phyloP scores from a whole-genome alignment of 2,113 vertebrate species.

The Limnothrissa miodon region DNA sequence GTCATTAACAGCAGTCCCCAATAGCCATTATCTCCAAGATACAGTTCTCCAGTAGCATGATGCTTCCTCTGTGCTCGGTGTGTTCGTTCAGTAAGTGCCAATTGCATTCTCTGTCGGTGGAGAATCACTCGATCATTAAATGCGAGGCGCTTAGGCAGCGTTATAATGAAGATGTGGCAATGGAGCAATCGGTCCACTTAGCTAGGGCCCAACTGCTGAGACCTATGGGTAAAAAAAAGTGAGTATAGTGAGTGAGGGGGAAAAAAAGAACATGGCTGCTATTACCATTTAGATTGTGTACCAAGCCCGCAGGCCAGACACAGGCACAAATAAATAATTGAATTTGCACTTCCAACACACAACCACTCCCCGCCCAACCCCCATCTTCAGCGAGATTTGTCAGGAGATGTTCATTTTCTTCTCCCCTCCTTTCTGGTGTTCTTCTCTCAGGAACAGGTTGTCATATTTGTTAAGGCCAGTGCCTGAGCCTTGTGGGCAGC shows the following conservation, averaged over 20 bases:
- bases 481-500: conserved; percentile 37
- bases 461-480: conserved; percentile 43
- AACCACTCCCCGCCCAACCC: neutral
- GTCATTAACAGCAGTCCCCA: neutral
- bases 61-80: neutral
- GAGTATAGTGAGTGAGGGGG: no score
- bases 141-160: conserved; percentile 26
- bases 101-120: neutral
- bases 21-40: neutral
- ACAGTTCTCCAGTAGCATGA: neutral
- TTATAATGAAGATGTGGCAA: conserved; percentile 52
- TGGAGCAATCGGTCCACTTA: conserved; percentile 34
- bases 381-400: conserved; percentile 41
- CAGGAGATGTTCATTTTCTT: conserved; percentile 44
- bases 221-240: conserved; percentile 48
- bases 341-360: conserved; percentile 51
- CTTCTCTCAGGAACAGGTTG: conserved; percentile 47
- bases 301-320: conserved; percentile 47
- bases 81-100: neutral
- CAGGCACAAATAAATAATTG: conserved; percentile 65
- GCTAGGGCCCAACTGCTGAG: conserved; percentile 34
- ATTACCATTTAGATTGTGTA: conserved; percentile 69
- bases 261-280: conserved; percentile 55
- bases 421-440: neutral
- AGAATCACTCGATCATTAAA: conserved; percentile 51